These are phyloP conservation scores for Cyanoramphus novaezelandiae DNA, from an alignment of 2,113 vertebrate species.

Conservation along the genomic window DNA sequence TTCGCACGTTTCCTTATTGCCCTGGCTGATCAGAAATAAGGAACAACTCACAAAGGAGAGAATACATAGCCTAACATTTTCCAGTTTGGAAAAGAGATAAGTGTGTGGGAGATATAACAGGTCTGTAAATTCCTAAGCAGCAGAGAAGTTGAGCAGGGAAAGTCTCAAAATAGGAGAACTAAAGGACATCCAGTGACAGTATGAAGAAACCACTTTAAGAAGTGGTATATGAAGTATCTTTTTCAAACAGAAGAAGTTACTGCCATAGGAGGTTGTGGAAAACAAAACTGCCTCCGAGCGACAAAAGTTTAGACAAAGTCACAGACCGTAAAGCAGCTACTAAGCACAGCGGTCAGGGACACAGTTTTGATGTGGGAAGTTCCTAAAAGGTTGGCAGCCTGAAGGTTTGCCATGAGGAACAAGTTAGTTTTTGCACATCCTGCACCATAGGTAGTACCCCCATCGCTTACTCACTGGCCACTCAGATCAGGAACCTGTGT, in stretches of 20 bases:
- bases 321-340: neutral
- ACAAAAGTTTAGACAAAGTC: neutral
- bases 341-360: fast-evolving
- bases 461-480: neutral
- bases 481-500: fast-evolving
- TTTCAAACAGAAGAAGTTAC: neutral
- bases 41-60: neutral
- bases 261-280: neutral
- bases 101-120: neutral
- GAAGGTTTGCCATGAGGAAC: neutral
- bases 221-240: neutral
- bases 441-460: neutral
- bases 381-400: neutral
- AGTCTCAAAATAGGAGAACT: neutral
- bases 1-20: neutral
- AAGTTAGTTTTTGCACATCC: neutral
- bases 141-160: neutral
- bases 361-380: neutral
- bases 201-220: neutral
- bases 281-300: neutral
- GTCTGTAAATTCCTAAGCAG: neutral
- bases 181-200: neutral
- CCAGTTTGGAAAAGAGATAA: neutral
- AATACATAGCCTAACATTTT: neutral
- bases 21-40: neutral